phyloP scores from a whole-genome alignment of 2,113 vertebrate genomes.

The Mobula birostris region DNA sequence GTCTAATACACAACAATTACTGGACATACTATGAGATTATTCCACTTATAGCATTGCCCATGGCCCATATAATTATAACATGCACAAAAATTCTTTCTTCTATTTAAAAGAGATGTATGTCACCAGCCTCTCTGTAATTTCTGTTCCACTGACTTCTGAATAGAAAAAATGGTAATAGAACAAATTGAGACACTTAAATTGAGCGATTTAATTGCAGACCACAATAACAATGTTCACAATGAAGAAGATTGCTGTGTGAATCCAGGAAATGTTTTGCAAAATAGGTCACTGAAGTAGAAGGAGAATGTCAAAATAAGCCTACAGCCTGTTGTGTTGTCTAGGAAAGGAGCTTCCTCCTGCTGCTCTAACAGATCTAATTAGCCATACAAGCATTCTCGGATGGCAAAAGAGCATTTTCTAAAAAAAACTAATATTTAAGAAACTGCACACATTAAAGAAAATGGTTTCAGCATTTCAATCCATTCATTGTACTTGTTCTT shows the following conservation, averaged over 20 bases:
- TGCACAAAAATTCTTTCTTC: slow-evolving; percentile 19
- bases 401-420: background rate
- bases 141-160: background rate
- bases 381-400: slow-evolving; percentile 8
- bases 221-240: background rate
- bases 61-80: background rate
- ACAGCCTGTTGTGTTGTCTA: background rate
- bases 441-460: background rate
- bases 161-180: background rate
- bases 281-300: background rate
- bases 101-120: background rate
- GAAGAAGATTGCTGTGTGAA: background rate
- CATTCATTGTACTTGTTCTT: background rate
- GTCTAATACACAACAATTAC: background rate
- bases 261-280: background rate
- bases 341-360: background rate
- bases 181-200: slow-evolving; percentile 15
- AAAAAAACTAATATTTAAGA: no score
- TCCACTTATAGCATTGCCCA: background rate
- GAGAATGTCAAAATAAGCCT: slow-evolving; percentile 14
- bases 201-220: background rate
- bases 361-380: background rate
- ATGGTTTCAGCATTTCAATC: background rate
- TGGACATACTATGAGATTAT: background rate
- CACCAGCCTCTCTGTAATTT: background rate